Conservation (phyloP, 2,888 invertebrate genomes). For the Glaucopsyche alexis region DNA sequence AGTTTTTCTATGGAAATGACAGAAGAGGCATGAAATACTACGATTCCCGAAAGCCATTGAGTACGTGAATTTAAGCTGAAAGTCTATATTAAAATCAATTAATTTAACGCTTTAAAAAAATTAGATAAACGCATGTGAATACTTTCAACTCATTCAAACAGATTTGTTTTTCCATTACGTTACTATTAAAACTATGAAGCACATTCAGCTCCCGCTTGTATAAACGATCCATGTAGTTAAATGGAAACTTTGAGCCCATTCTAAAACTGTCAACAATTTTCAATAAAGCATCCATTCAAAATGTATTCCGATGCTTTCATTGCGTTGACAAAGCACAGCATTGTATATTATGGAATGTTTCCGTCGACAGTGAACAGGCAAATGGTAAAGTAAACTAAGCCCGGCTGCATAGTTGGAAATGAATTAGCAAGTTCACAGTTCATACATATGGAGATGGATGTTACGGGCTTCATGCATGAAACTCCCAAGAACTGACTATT, state of each 20-base stretch:
- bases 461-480: constrained; percentile 33
- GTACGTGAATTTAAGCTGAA: too few species aligned
- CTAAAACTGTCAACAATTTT: not conserved
- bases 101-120: constrained; percentile 3
- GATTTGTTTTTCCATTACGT: not conserved
- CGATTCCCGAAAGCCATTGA: too few species aligned
- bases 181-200: not conserved
- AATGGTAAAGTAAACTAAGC: constrained; percentile 44
- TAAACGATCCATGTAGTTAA: not conserved
- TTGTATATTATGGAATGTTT: constrained; percentile 41
- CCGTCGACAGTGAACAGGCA: constrained; percentile 39
- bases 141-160: not conserved
- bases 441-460: constrained; percentile 60
- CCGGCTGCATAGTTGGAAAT: constrained; percentile 49
- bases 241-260: not conserved
- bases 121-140: not conserved
- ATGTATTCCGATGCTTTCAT: constrained; percentile 36
- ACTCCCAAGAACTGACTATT: constrained; percentile 28
- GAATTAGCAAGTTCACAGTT: constrained; percentile 64
- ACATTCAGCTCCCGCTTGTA: not conserved
- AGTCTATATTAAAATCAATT: constrained; percentile 5
- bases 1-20: too few species aligned
- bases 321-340: constrained; percentile 41
- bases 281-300: not conserved
- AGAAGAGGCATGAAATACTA: too few species aligned